These are phyloP conservation scores for Platyrinchus mystaceus DNA, from an alignment of 2,797 vertebrate species.

Conservation along the genomic window DNA sequence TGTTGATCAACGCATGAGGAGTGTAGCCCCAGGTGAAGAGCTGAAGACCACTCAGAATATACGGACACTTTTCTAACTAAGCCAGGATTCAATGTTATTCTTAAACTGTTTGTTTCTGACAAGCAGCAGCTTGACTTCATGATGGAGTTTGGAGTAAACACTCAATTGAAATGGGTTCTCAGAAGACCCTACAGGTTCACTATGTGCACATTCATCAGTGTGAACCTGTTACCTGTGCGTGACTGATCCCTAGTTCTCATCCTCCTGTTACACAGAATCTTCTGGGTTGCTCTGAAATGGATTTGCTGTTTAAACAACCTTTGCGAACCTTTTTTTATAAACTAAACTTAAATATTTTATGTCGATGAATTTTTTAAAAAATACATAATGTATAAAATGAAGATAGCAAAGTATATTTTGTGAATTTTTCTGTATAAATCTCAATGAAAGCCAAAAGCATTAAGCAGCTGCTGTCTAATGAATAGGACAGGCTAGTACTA, in stretches of 20 bases:
- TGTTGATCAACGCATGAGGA: neutral
- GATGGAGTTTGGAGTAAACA: conserved; percentile 26
- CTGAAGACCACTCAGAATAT: conserved; percentile 1
- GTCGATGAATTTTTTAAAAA: neutral
- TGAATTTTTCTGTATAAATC: neutral
- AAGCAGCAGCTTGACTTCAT: neutral
- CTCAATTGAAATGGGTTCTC: neutral
- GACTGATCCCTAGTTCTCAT: neutral
- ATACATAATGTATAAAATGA: neutral
- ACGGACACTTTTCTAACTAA: conserved; percentile 1
- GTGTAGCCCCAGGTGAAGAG: neutral
- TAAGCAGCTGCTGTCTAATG: neutral
- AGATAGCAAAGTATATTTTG: neutral
- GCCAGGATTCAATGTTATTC: neutral
- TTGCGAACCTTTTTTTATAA: neutral
- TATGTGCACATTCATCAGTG: neutral
- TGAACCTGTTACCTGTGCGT: neutral
- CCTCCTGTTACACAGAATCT: neutral
- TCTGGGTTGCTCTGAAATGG: neutral
- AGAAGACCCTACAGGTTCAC: neutral
- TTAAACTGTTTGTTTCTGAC: conserved; percentile 7
- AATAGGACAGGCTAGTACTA: neutral
- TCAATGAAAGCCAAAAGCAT: neutral
- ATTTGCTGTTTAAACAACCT: neutral
- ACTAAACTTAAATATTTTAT: neutral